Conservation (phyloP, 1,140 invertebrate genomes). For the Trichonephila inaurata region DNA sequence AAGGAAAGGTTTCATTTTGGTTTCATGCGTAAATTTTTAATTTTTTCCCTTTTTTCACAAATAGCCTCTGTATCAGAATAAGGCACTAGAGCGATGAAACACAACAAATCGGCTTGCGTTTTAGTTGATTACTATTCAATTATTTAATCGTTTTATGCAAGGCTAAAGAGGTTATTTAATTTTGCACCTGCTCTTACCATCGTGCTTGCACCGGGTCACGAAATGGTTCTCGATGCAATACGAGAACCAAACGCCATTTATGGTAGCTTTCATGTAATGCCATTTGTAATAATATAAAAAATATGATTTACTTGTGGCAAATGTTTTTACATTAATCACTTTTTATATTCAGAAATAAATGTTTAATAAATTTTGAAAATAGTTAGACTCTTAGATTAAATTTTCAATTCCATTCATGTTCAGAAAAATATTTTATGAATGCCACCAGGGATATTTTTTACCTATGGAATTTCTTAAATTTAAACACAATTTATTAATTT, state of each 20-base stretch:
- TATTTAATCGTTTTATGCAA: constrained; percentile 53
- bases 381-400: too few species aligned
- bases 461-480: too few species aligned
- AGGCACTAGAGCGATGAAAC: neutral
- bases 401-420: too few species aligned
- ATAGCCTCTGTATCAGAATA: neutral
- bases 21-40: neutral
- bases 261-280: neutral
- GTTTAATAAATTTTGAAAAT: too few species aligned
- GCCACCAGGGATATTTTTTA: too few species aligned
- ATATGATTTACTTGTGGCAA: too few species aligned
- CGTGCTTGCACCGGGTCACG: neutral
- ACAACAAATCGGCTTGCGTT: constrained; percentile 58
- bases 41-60: neutral
- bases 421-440: too few species aligned
- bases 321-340: too few species aligned
- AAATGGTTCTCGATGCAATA: neutral
- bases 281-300: too few species aligned
- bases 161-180: constrained; percentile 60
- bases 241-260: neutral
- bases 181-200: constrained; percentile 55
- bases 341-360: too few species aligned
- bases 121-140: constrained; percentile 67
- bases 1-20: neutral
- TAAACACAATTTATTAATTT: too few species aligned